Conservation (phyloP, 2,888 invertebrate genomes). For the Diadromus collaris region DNA sequence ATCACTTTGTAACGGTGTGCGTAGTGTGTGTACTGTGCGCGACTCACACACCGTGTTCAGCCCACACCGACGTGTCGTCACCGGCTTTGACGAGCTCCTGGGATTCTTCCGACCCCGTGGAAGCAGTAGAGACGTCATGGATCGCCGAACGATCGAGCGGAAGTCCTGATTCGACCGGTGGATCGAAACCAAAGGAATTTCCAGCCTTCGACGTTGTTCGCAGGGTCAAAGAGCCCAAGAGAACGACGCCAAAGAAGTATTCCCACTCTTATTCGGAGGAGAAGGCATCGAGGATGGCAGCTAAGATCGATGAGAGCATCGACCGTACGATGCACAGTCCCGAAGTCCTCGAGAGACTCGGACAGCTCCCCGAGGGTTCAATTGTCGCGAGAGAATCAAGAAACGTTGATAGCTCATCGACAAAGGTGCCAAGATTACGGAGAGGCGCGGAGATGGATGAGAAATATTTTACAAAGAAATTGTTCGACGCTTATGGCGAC, state of each 20-base stretch:
- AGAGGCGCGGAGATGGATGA: constrained; percentile 79
- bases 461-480: constrained; percentile 84
- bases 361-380: constrained; percentile 62
- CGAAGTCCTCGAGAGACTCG: constrained; percentile 70
- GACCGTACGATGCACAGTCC: constrained; percentile 27
- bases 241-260: constrained; percentile 38
- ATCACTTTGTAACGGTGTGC: constrained; percentile 89
- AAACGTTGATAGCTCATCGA: constrained; percentile 58
- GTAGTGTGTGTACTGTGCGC: constrained; percentile 91
- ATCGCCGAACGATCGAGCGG: constrained; percentile 38
- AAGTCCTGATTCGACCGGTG: constrained; percentile 54
- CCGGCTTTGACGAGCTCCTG: constrained; percentile 3
- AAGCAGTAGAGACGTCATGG: constrained; percentile 18
- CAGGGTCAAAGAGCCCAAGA: constrained; percentile 29
- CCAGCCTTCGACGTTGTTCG: neutral
- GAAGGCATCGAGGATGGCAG: constrained; percentile 37
- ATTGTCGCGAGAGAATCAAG: constrained; percentile 12
- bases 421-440: constrained; percentile 80
- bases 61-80: constrained; percentile 82
- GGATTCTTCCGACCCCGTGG: constrained; percentile 45
- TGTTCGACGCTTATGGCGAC: constrained; percentile 86
- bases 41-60: constrained; percentile 88
- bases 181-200: constrained; percentile 5
- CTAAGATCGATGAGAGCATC: constrained; percentile 20
- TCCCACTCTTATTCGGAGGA: constrained; percentile 54